A percentile compares a stretch with the other conserved stretches of the same genome.
These are phyloP conservation scores for Tetragnatha montana DNA, from an alignment of 2,888 invertebrate genomes.

Conservation along the genomic window DNA sequence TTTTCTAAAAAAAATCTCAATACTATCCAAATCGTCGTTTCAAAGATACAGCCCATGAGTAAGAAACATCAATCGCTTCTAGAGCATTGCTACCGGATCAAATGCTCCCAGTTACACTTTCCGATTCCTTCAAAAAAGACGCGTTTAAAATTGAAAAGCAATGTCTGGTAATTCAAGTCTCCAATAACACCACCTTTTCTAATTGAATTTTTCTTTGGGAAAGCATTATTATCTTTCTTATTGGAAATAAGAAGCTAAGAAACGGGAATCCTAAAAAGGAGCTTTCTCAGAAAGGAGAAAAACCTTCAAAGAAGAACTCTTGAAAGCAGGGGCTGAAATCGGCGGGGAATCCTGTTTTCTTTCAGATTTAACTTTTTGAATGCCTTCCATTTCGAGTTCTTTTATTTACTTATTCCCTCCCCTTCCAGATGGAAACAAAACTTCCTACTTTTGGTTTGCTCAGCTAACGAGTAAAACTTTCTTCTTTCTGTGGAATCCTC, in stretches of 20 bases:
- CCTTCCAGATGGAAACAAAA: conserved; percentile 9
- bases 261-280: conserved; percentile 6
- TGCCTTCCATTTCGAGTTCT: background rate
- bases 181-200: conserved; percentile 15
- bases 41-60: too few relatives aligned
- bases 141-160: background rate
- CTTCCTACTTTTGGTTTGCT: conserved; percentile 1
- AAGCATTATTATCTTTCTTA: conserved; percentile 1
- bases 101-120: background rate
- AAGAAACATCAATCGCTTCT: too few relatives aligned
- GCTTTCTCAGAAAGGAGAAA: background rate
- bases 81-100: background rate
- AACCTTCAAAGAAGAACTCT: conserved; percentile 25
- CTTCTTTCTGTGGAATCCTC: background rate
- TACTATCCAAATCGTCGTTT: too few relatives aligned
- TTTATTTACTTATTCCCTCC: background rate
- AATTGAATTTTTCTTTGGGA: conserved; percentile 5
- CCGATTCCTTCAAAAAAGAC: background rate
- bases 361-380: conserved; percentile 34
- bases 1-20: too few relatives aligned
- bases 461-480: background rate
- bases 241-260: conserved; percentile 27
- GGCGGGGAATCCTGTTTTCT: conserved; percentile 31
- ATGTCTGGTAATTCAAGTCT: conserved; percentile 10
- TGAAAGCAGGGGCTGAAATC: conserved; percentile 8